phyloP scores from a whole-genome alignment of 2,113 vertebrate species.

The Columbina picui region DNA sequence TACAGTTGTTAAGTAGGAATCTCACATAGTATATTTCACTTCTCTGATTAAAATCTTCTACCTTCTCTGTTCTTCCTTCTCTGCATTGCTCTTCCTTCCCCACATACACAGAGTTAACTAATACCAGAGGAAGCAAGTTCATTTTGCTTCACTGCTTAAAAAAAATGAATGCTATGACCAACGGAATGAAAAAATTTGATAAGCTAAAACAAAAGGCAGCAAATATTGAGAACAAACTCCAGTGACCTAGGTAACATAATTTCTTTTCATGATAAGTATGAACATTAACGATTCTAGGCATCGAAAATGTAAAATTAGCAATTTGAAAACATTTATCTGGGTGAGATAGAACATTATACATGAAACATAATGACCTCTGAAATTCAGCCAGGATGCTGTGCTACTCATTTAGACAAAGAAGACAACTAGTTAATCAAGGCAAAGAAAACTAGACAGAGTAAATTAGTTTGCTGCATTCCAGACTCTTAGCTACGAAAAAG shows the following conservation, averaged over 20 bases:
- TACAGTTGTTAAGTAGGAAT: not conserved
- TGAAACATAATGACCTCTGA: conserved; percentile 69
- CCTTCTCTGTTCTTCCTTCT: not conserved
- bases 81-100: not conserved
- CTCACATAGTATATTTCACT: not conserved
- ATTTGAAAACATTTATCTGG: conserved; percentile 64
- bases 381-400: conserved; percentile 56
- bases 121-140: not conserved
- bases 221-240: conserved; percentile 54
- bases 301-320: conserved; percentile 65
- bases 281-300: conserved; percentile 67
- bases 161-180: not conserved
- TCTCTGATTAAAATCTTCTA: not conserved
- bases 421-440: conserved; percentile 73
- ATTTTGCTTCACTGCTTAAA: conserved; percentile 29
- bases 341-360: conserved; percentile 51
- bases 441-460: conserved; percentile 68
- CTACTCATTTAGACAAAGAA: conserved; percentile 58
- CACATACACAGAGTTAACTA: not conserved
- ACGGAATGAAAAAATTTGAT: conserved; percentile 17
- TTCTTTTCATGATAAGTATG: conserved; percentile 54
- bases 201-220: conserved; percentile 59
- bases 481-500: conserved; percentile 57
- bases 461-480: conserved; percentile 72
- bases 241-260: conserved; percentile 45